Percentiles rank a stretch among this genome's conserved stretches.
These are phyloP conservation scores for Pararge aegeria DNA, from an alignment of 1,140 invertebrate genomes.

Conservation along the genomic window DNA sequence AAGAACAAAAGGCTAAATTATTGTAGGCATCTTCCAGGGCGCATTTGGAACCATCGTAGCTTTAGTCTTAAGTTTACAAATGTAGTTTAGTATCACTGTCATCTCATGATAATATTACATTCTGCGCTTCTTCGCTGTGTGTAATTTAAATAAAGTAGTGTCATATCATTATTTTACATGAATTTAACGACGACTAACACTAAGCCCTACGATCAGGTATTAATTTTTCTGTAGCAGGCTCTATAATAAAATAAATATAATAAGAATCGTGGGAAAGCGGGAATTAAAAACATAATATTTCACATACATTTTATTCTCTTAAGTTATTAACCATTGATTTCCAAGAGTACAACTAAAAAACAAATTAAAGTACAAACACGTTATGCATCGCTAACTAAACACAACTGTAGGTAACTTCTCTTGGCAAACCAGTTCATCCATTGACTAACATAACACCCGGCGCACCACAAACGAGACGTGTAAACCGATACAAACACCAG, in stretches of 20 bases:
- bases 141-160: too few relatives aligned
- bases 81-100: too few relatives aligned
- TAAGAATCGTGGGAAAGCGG: background rate
- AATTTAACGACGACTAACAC: too few relatives aligned
- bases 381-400: conserved; percentile 78
- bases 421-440: conserved; percentile 75
- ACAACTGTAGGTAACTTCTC: conserved; percentile 79
- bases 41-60: too few relatives aligned
- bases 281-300: conserved; percentile 44
- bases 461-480: conserved; percentile 71
- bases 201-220: too few relatives aligned
- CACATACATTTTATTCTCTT: conserved; percentile 80
- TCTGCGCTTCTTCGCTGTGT: too few relatives aligned
- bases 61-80: too few relatives aligned
- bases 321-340: conserved; percentile 80
- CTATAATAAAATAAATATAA: background rate
- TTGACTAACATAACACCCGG: conserved; percentile 67
- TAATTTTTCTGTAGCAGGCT: too few relatives aligned
- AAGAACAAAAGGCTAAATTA: too few relatives aligned
- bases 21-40: too few relatives aligned
- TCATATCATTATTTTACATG: too few relatives aligned
- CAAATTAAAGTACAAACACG: conserved; percentile 80
- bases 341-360: conserved; percentile 80
- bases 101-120: too few relatives aligned
- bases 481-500: conserved; percentile 45